These are phyloP conservation scores for Apodemia hepburni DNA, from an alignment of 2,888 invertebrate genomes.

Conservation along the genomic window DNA sequence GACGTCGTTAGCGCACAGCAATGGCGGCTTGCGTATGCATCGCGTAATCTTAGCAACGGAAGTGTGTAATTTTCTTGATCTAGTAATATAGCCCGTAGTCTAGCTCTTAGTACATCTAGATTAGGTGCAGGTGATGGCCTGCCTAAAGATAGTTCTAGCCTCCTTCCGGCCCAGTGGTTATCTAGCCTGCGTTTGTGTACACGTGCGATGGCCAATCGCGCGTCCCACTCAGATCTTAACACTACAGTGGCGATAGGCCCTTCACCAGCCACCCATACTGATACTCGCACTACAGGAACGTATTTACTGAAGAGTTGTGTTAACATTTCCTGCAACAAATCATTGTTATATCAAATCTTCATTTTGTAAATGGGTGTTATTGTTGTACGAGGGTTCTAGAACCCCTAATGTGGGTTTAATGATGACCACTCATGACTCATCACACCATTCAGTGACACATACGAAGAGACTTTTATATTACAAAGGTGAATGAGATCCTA, in stretches of 20 bases:
- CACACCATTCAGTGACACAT: too few relatives aligned
- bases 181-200: constrained; percentile 90
- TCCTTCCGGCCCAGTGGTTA: constrained; percentile 81
- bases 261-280: constrained; percentile 63
- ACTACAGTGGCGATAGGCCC: constrained; percentile 84
- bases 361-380: too few relatives aligned
- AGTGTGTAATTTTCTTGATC: constrained; percentile 88
- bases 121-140: constrained; percentile 82
- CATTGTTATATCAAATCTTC: too few relatives aligned
- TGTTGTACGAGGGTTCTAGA: too few relatives aligned
- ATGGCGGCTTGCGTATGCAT: constrained; percentile 90
- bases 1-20: constrained; percentile 87
- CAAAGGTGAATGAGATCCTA: too few relatives aligned
- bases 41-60: constrained; percentile 90
- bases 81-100: constrained; percentile 86
- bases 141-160: constrained; percentile 87
- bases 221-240: constrained; percentile 85
- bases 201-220: constrained; percentile 88
- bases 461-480: too few relatives aligned
- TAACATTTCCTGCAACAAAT: constrained; percentile 54
- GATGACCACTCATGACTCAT: too few relatives aligned
- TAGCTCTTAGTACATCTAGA: constrained; percentile 81
- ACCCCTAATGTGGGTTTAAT: too few relatives aligned
- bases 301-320: constrained; percentile 61
- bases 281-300: constrained; percentile 56